Conservation (phyloP, 1,140 invertebrate genomes). For the Bombus cullumanus region DNA sequence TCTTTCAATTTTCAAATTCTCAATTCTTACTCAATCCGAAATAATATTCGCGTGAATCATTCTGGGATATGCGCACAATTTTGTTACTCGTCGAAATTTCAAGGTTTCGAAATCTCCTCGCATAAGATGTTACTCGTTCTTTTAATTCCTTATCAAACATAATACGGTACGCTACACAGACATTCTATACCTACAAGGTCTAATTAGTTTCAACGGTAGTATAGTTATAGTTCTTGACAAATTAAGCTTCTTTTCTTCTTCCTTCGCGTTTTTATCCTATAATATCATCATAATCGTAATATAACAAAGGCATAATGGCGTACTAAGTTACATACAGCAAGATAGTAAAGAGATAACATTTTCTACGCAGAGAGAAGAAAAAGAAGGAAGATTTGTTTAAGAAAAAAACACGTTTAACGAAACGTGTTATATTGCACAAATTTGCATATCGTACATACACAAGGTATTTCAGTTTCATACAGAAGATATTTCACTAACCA, state of each 20-base stretch:
- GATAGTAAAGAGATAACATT: neutral
- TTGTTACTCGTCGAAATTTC: neutral
- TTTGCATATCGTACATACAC: too few relatives aligned
- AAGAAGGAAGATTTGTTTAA: neutral
- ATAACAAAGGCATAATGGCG: too few relatives aligned
- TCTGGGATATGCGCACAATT: neutral
- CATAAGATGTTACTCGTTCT: neutral
- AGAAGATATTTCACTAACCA: too few relatives aligned
- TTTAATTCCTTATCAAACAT: neutral
- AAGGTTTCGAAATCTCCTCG: neutral
- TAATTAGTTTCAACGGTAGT: too few relatives aligned
- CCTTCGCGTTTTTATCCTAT: too few relatives aligned
- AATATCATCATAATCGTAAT: too few relatives aligned
- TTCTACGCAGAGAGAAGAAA: neutral
- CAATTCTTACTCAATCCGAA: neutral
- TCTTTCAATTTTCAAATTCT: neutral
- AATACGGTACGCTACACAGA: neutral
- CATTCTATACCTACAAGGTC: too few relatives aligned
- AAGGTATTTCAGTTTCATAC: too few relatives aligned
- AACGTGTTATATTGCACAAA: neutral
- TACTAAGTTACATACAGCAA: neutral
- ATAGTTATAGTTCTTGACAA: too few relatives aligned
- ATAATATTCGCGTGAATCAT: neutral
- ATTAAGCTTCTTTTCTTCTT: too few relatives aligned
- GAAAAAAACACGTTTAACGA: neutral